Percentiles rank a stretch among this genome's conserved stretches.
Conservation (phyloP, 2,113 vertebrate genomes). For the Cebus imitator region DNA sequence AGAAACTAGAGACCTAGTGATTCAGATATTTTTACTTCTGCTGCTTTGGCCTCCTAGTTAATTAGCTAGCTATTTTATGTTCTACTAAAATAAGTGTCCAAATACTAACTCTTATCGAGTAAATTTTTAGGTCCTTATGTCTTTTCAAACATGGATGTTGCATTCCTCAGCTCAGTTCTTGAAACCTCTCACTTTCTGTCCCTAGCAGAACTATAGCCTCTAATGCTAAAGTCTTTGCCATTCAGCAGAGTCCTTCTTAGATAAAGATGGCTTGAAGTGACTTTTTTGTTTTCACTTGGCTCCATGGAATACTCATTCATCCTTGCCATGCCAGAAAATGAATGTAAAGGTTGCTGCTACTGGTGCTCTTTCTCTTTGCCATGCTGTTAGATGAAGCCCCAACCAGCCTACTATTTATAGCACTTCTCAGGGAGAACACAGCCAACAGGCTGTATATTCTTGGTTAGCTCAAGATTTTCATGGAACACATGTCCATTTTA, state of each 20-base stretch:
- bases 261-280: background rate
- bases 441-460: background rate
- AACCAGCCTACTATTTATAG: background rate
- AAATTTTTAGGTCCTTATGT: background rate
- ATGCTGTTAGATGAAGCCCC: background rate
- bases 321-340: background rate
- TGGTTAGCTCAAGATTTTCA: background rate
- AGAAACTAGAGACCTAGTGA: too few relatives aligned
- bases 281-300: background rate
- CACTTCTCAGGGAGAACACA: background rate
- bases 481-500: background rate
- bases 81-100: background rate
- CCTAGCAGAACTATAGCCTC: background rate
- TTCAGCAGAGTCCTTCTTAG: background rate
- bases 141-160: background rate
- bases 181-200: background rate
- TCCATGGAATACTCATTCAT: background rate
- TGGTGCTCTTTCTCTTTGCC: background rate
- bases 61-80: background rate
- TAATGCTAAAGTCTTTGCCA: background rate
- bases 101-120: background rate
- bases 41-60: background rate
- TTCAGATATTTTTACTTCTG: background rate
- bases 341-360: background rate
- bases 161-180: background rate